Conservation (phyloP, 1,140 invertebrate species). For the Fopius arisanus region DNA sequence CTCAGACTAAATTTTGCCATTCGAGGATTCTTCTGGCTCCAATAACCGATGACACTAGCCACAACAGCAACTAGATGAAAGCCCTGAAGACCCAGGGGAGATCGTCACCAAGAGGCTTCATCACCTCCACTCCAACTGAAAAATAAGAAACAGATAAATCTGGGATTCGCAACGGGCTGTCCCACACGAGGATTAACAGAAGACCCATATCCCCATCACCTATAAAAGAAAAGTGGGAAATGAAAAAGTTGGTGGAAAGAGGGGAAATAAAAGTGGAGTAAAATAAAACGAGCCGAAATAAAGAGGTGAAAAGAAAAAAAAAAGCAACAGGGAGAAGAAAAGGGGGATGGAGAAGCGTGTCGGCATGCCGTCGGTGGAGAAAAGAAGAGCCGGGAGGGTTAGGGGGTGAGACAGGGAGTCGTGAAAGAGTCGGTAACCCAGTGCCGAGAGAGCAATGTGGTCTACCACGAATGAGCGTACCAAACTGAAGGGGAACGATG, state of each 20-base stretch:
- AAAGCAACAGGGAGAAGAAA: conserved; percentile 26
- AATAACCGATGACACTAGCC: too few species aligned
- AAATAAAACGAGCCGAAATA: conserved; percentile 6
- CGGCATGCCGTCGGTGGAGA: conserved; percentile 21
- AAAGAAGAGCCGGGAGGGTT: conserved; percentile 11
- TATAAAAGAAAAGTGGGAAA: conserved; percentile 42
- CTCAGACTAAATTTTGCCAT: too few species aligned
- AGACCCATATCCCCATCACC: conserved; percentile 45
- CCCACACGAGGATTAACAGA: conserved; percentile 51
- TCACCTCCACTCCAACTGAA: background rate
- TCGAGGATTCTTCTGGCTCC: too few species aligned
- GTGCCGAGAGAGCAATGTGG: conserved; percentile 50
- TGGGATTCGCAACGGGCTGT: conserved; percentile 28
- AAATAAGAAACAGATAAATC: conserved; percentile 1
- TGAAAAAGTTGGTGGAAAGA: conserved; percentile 11
- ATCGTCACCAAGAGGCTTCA: too few species aligned
- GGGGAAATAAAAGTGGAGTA: conserved; percentile 1
- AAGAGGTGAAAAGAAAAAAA: conserved; percentile 20
- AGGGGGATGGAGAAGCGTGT: conserved; percentile 25
- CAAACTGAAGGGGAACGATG: conserved; percentile 44
- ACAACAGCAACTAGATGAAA: too few species aligned
- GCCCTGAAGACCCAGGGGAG: too few species aligned
- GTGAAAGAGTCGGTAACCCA: conserved; percentile 52
- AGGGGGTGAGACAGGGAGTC: conserved; percentile 25
- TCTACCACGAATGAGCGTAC: conserved; percentile 59